Conservation (phyloP, 2,797 vertebrate genomes). For the Salmo trutta region DNA sequence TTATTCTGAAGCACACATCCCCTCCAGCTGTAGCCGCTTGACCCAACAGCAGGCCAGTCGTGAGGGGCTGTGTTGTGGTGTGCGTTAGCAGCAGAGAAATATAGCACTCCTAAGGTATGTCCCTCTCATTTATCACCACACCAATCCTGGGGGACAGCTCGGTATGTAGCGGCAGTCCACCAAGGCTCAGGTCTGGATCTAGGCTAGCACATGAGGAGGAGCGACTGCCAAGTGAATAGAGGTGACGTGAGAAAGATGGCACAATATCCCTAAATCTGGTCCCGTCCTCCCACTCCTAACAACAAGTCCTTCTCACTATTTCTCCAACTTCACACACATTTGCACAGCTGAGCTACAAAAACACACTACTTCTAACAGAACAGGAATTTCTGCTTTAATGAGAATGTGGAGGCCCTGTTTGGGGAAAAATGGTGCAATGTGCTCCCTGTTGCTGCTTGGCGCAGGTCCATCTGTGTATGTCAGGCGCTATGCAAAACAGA, state of each 20-base stretch:
- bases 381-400: conserved; percentile 52
- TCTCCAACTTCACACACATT: conserved; percentile 10
- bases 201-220: background rate
- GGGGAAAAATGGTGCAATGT: conserved; percentile 26
- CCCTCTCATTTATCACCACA: background rate
- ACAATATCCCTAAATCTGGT: conserved; percentile 16
- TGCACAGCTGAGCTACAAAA: conserved; percentile 38
- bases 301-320: background rate
- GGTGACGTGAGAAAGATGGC: background rate
- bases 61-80: background rate
- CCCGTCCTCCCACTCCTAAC: conserved; percentile 5
- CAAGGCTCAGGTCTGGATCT: background rate
- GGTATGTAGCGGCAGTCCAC: conserved; percentile 3
- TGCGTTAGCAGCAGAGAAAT: background rate
- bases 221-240: background rate
- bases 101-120: background rate
- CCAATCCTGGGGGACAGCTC: background rate
- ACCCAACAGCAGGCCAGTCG: background rate
- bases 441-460: conserved; percentile 50
- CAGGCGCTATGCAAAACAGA: conserved; percentile 15
- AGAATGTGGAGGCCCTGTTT: conserved; percentile 35
- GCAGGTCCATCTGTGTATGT: conserved; percentile 18
- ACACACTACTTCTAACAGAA: conserved; percentile 29
- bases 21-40: background rate
- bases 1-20: background rate